phyloP scores from a whole-genome alignment of 2,797 vertebrate species.

The Lycodopsis pacificus region DNA sequence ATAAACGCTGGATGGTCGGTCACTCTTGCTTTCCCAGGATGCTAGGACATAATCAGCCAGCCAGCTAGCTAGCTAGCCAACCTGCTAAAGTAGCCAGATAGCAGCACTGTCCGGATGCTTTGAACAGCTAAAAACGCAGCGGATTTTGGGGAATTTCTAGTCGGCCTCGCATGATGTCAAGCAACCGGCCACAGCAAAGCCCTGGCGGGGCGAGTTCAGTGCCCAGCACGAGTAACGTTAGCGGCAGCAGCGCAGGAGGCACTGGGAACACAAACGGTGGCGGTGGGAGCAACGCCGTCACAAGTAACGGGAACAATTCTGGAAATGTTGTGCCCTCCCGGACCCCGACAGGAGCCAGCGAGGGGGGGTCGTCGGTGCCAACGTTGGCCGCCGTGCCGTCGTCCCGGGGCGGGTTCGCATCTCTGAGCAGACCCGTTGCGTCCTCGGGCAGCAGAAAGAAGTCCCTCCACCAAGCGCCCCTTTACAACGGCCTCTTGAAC shows the following conservation, averaged over 20 bases:
- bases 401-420: conserved; percentile 69
- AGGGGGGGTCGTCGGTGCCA: conserved; percentile 70
- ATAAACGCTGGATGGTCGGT: conserved; percentile 43
- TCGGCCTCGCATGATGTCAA: conserved; percentile 82
- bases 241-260: conserved; percentile 70
- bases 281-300: conserved; percentile 70
- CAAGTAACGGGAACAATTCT: conserved; percentile 77
- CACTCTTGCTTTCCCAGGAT: conserved; percentile 61
- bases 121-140: conserved; percentile 64
- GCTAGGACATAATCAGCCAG: conserved; percentile 69
- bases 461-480: conserved; percentile 87
- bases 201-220: conserved; percentile 75
- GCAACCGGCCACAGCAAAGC: conserved; percentile 78
- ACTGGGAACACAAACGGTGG: conserved; percentile 62
- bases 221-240: conserved; percentile 82
- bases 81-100: conserved; percentile 60
- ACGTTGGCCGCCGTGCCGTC: conserved; percentile 70
- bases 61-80: conserved; percentile 52
- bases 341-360: conserved; percentile 65
- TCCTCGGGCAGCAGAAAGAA: conserved; percentile 88
- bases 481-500: conserved; percentile 95
- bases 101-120: conserved; percentile 79
- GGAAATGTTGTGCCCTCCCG: conserved; percentile 81
- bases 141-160: conserved; percentile 67
- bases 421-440: conserved; percentile 76